Evolutionary conservation across 2,888 invertebrate genomes (phyloP), one percentile per base, ranked within the genome.

Genomic region (Drosophila neotestacea): DNA sequence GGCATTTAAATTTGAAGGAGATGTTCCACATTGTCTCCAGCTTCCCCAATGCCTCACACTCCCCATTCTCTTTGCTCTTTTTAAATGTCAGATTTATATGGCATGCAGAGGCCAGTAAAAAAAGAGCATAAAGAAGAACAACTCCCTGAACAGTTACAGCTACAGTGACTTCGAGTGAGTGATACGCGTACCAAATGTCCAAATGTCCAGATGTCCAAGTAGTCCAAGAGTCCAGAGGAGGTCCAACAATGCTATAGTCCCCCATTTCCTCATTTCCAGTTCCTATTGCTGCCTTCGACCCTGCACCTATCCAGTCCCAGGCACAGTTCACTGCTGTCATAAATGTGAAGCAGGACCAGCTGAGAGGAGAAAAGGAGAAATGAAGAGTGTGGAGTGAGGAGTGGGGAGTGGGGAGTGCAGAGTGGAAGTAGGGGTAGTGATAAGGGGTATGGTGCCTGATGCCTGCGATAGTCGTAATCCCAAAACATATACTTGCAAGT

Each of bases 401-500:
- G 39, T 6, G 10, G 13, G 6, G 44, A 7, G 39, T 6, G 10
- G 13, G 6, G 10, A 38, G 41, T 6, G 6, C 9, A 9, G 32
- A 9, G 32, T 22, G 13, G 32, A n/a, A 51, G 7, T 16, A 16
- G 41, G 42, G n/a, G 22, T 32, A 6, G 27, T 34, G 36, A 42
- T 32, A 44, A 32, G 46, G 42, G 32, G 34, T 22, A 1, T 22
- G 48, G 6, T 51, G 50, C 48, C 36, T 51, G 50, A 34, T 52
- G 7, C 55, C 52, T 60, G 27, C 59, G 9, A 69, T 77, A 68
- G 71, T 76, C 68, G 80, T 87, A 80, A 87, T 84, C 85, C 85
- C 78, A 76, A 80, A 84, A 82, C 87, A 85, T 86, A 84, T 82
- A 84, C 83, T 86, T 85, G 75, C 82, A 71, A 86, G 85, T 77